phyloP scores from a whole-genome alignment of 2,113 vertebrate genomes.

The Microtus pennsylvanicus region DNA sequence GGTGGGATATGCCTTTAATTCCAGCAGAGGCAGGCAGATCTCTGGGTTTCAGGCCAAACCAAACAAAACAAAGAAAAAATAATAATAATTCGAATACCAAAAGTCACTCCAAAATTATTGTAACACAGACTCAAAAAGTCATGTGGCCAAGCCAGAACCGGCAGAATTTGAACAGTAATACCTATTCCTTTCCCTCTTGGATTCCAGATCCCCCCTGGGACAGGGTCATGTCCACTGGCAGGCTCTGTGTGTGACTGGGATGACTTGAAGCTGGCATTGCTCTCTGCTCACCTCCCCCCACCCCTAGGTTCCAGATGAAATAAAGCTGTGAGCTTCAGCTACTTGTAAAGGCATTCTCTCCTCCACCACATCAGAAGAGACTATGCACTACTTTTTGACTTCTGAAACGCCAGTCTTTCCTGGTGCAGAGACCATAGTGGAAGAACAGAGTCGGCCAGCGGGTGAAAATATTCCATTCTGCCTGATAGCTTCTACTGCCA shows the following conservation, averaged over 20 bases:
- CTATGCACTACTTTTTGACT: constrained; percentile 11
- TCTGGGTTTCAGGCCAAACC: background rate
- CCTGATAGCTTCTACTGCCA: constrained; percentile 50
- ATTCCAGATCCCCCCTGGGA: background rate
- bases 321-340: background rate
- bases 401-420: constrained; percentile 16
- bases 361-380: background rate
- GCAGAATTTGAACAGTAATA: constrained; percentile 2
- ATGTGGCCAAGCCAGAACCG: background rate
- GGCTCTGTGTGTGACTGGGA: background rate
- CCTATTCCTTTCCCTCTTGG: background rate
- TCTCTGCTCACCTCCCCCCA: background rate
- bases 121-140: background rate
- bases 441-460: background rate
- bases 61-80: background rate
- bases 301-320: background rate
- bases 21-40: background rate
- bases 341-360: background rate
- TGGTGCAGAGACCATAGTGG: constrained; percentile 7
- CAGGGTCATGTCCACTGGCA: background rate
- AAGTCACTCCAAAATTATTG: background rate
- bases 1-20: background rate
- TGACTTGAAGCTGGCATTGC: background rate
- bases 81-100: background rate
- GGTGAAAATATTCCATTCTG: constrained; percentile 25